Percentiles rank a stretch among this genome's conserved stretches.
phyloP scores from a whole-genome alignment of 2,797 vertebrate species.

The Remorina albescens region DNA sequence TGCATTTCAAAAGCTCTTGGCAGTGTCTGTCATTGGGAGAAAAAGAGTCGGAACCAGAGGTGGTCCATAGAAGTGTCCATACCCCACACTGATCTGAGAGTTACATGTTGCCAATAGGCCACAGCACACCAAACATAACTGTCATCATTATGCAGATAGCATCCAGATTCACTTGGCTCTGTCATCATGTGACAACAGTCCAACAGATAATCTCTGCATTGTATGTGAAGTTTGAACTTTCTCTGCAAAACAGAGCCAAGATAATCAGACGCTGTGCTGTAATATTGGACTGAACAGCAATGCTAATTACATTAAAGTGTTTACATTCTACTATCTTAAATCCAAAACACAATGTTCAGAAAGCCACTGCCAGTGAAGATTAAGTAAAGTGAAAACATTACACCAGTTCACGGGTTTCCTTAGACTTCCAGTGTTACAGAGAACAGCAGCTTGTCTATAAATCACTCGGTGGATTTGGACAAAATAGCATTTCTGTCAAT shows the following conservation, averaged over 20 bases:
- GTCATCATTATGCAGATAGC: neutral
- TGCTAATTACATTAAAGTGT: too few relatives aligned
- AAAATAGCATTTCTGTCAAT: neutral
- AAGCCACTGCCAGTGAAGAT: neutral
- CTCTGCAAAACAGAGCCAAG: too few relatives aligned
- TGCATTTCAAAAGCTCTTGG: conserved; percentile 38
- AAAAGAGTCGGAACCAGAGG: conserved; percentile 1
- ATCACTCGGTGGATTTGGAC: neutral
- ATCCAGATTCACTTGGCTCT: neutral
- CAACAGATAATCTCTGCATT: neutral
- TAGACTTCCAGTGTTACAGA: neutral
- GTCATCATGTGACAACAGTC: neutral
- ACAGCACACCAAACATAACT: neutral
- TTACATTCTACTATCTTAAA: too few relatives aligned
- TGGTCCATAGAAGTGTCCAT: too few relatives aligned
- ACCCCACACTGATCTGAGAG: neutral
- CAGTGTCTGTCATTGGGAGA: conserved; percentile 9
- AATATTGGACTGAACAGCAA: neutral
- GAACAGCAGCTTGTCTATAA: neutral
- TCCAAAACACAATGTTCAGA: neutral
- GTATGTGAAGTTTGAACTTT: neutral
- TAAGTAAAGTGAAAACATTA: neutral
- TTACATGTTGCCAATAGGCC: neutral
- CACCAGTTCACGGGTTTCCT: neutral
- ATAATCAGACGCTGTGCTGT: neutral